phyloP scores from a whole-genome alignment of 1,140 invertebrate genomes.

The Scaptomyza graminum region DNA sequence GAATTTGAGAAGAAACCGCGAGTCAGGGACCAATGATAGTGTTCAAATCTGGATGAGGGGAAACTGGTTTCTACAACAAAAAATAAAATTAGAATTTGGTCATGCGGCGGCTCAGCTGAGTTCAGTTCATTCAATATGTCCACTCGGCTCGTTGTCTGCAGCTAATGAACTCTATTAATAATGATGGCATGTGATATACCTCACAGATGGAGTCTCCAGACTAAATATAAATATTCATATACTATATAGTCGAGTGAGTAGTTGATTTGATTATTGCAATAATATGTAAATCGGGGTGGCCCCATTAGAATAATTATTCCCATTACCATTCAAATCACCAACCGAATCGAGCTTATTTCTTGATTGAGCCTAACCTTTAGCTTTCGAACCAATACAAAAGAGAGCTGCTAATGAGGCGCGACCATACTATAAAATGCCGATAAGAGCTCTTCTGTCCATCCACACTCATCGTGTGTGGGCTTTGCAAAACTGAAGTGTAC shows the following conservation, averaged over 20 bases:
- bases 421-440: constrained; percentile 22
- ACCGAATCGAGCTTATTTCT: too few species aligned
- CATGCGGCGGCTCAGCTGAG: constrained; percentile 7
- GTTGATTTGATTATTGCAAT: constrained; percentile 37
- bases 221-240: neutral
- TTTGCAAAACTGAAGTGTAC: constrained; percentile 3
- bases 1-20: constrained; percentile 9
- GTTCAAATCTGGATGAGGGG: neutral
- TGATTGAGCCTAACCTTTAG: too few species aligned
- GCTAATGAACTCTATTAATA: constrained; percentile 57
- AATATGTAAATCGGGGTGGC: constrained; percentile 39
- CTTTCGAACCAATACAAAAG: constrained; percentile 13
- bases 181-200: constrained; percentile 26
- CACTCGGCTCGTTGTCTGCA: constrained; percentile 28
- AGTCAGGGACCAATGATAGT: neutral
- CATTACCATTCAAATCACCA: too few species aligned
- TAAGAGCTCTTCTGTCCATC: constrained; percentile 7
- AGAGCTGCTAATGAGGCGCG: constrained; percentile 31
- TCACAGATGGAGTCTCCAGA: constrained; percentile 1
- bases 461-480: constrained; percentile 8
- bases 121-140: constrained; percentile 17
- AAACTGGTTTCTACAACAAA: constrained; percentile 25
- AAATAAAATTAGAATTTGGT: neutral
- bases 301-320: too few species aligned
- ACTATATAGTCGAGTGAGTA: neutral